Evolutionary conservation across 2,797 vertebrate genomes (phyloP).

Genomic region (Syngnathus acus): DNA sequence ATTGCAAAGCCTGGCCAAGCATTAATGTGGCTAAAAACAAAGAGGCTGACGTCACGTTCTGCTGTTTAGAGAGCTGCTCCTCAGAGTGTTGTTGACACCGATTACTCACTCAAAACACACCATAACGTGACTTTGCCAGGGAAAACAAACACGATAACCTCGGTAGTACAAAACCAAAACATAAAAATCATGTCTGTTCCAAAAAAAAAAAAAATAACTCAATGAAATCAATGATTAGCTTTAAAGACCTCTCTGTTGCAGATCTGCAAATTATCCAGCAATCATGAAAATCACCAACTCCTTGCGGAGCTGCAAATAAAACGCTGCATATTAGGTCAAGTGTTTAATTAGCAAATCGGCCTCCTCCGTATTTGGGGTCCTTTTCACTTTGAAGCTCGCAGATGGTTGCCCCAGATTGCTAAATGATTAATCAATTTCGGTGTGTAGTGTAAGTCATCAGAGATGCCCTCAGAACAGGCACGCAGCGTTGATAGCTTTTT

Average conservation of each 20-base stretch:
- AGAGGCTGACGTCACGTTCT: slow-evolving; percentile 34
- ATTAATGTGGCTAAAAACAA: neutral
- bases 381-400: slow-evolving; percentile 52
- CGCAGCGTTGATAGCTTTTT: slow-evolving; percentile 70
- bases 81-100: slow-evolving; percentile 21
- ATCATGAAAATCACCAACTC: slow-evolving; percentile 35
- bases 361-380: slow-evolving; percentile 35
- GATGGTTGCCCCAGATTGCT: slow-evolving; percentile 46
- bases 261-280: slow-evolving; percentile 27
- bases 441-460: slow-evolving; percentile 47
- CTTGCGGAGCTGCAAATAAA: slow-evolving; percentile 35
- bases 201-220: neutral
- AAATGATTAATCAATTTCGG: slow-evolving; percentile 58
- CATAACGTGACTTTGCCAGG: slow-evolving; percentile 18
- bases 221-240: slow-evolving; percentile 4
- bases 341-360: slow-evolving; percentile 55
- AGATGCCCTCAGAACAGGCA: slow-evolving; percentile 74
- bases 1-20: neutral
- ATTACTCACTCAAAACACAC: slow-evolving; percentile 12
- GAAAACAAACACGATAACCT: slow-evolving; percentile 14
- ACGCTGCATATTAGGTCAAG: slow-evolving; percentile 55
- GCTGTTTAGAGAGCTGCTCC: slow-evolving; percentile 35
- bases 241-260: slow-evolving; percentile 31
- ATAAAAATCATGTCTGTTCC: neutral
- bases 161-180: neutral